These are phyloP conservation scores for Xiphydria camelus DNA, from an alignment of 2,888 invertebrate genomes.

Conservation along the genomic window DNA sequence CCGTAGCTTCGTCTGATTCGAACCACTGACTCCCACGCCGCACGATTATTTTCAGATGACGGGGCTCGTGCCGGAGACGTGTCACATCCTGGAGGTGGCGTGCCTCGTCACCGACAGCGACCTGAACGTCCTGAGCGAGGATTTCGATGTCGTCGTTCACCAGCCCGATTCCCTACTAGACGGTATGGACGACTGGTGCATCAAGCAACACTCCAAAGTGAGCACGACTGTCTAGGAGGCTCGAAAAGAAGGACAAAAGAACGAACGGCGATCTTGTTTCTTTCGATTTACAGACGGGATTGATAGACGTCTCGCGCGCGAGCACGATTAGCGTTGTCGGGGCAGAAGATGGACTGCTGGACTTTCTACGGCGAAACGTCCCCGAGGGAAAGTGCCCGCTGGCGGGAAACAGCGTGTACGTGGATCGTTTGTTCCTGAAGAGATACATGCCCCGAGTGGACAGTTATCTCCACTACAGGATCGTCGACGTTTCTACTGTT, in stretches of 20 bases:
- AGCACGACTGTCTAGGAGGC: too few relatives aligned
- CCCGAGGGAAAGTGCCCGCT: conserved; percentile 69
- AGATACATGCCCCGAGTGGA: conserved; percentile 82
- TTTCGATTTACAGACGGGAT: conserved; percentile 79
- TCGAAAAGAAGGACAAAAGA: too few relatives aligned
- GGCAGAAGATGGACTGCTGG: conserved; percentile 74
- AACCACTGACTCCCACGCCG: too few relatives aligned
- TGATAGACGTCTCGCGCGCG: conserved; percentile 72
- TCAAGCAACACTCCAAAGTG: conserved; percentile 77
- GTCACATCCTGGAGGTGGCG: conserved; percentile 87
- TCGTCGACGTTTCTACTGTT: conserved; percentile 88
- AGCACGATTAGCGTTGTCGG: conserved; percentile 68
- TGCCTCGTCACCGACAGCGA: conserved; percentile 84
- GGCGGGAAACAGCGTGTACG: conserved; percentile 86
- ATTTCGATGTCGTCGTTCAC: conserved; percentile 77
- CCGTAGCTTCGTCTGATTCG: too few relatives aligned
- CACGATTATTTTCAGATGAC: conserved; percentile 76
- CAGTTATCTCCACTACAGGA: conserved; percentile 84
- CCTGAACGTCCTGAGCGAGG: conserved; percentile 74
- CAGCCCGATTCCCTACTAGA: conserved; percentile 73
- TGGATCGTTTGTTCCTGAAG: conserved; percentile 80
- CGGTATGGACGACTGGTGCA: conserved; percentile 86
- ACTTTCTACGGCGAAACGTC: conserved; percentile 67
- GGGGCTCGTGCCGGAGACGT: conserved; percentile 76
- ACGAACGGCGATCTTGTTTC: too few relatives aligned